phyloP scores from a whole-genome alignment of 1,140 invertebrate genomes.

The Pseudomyrmex concolor region DNA sequence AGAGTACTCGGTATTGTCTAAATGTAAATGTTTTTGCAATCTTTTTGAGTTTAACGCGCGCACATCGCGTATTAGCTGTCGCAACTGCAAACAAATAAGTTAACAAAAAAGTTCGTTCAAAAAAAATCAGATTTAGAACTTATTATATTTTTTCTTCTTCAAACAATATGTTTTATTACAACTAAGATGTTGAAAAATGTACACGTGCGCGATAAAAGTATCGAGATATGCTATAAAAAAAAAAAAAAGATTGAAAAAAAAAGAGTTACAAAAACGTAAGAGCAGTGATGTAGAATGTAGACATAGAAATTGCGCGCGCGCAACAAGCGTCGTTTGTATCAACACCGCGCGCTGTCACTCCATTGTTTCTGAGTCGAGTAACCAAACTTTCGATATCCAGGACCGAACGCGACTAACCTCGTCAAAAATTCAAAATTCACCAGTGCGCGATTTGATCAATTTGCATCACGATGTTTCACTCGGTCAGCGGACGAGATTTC shows the following conservation, averaged over 20 bases:
- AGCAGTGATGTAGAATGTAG: no score
- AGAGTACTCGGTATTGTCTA: constrained; percentile 51
- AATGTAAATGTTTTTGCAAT: constrained; percentile 62
- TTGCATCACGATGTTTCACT: constrained; percentile 9
- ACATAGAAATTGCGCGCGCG: background rate
- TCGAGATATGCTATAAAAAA: no score
- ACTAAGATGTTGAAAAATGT: no score
- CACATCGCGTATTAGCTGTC: constrained; percentile 34
- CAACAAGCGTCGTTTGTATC: background rate
- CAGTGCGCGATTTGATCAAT: constrained; percentile 10
- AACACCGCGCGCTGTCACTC: background rate
- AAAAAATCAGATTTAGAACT: constrained; percentile 15
- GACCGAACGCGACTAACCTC: constrained; percentile 65
- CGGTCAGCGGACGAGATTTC: background rate
- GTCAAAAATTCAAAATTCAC: constrained; percentile 63
- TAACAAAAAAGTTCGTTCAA: constrained; percentile 17
- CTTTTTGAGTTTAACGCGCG: constrained; percentile 32
- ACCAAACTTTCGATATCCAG: constrained; percentile 62
- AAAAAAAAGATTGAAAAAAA: background rate
- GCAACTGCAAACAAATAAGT: constrained; percentile 41
- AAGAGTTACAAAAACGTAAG: background rate
- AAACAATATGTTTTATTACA: no score
- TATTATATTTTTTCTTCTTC: no score
- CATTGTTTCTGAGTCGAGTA: constrained; percentile 46
- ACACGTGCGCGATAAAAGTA: no score